These are phyloP conservation scores for Rhinichthys klamathensis DNA, from an alignment of 2,113 vertebrate genomes.

Conservation along the genomic window DNA sequence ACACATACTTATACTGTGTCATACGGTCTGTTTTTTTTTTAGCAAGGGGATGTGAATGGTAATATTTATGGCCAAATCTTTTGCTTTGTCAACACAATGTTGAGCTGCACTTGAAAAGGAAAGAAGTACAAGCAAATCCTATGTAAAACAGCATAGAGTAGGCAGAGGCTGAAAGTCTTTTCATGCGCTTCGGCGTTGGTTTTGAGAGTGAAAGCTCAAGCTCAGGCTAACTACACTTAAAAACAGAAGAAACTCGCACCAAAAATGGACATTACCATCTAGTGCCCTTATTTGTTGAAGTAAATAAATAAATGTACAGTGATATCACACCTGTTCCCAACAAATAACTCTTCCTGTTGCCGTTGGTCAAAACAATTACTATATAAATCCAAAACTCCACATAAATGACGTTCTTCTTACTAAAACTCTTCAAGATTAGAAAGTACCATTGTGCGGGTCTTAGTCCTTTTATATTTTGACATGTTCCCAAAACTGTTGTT, in stretches of 20 bases:
- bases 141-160: constrained; percentile 12
- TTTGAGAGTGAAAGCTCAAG: not conserved
- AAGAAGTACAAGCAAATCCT: constrained; percentile 11
- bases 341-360: constrained; percentile 39
- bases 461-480: not conserved
- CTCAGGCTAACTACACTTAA: not conserved
- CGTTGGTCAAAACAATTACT: not conserved
- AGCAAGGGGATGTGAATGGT: not conserved
- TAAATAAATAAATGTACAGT: constrained; percentile 48
- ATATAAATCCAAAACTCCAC: constrained; percentile 21
- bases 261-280: constrained; percentile 3
- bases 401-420: constrained; percentile 25
- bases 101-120: not conserved
- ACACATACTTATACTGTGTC: not conserved
- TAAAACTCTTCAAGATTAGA: not conserved
- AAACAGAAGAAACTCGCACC: constrained; percentile 5
- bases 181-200: not conserved
- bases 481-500: not conserved
- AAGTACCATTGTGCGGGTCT: constrained; percentile 14
- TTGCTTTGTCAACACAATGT: not conserved
- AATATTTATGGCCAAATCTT: not conserved
- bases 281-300: constrained; percentile 21
- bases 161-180: not conserved
- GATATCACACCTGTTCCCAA: constrained; percentile 37
- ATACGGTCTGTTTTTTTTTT: not conserved